These are phyloP conservation scores for Parazoanthus swiftii DNA, from an alignment of 92 coral and sea anemone species.

Conservation along the genomic window DNA sequence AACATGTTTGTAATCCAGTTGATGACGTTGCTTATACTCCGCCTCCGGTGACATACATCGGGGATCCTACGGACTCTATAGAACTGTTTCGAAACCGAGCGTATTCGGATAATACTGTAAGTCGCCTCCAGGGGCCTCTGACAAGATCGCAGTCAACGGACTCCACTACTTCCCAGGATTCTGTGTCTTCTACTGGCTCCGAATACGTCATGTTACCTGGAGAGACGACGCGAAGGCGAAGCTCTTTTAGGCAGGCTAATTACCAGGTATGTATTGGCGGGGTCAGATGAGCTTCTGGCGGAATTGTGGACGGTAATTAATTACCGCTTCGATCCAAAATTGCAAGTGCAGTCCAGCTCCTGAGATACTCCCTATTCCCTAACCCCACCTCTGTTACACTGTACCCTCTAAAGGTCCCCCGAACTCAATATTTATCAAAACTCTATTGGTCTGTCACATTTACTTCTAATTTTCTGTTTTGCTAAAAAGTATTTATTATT, in stretches of 20 bases:
- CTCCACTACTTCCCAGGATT: constrained; percentile 48
- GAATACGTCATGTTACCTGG: constrained; percentile 68
- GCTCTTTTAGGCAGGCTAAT: constrained; percentile 58
- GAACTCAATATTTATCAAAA: neutral
- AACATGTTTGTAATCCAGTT: neutral
- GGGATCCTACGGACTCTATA: constrained; percentile 56
- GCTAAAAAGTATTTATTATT: too few relatives aligned
- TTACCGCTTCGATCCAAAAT: neutral
- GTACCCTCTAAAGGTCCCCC: neutral
- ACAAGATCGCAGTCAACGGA: constrained; percentile 36
- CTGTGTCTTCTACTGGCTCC: constrained; percentile 43
- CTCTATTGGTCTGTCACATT: too few relatives aligned
- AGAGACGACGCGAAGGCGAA: constrained; percentile 54
- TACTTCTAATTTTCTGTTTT: too few relatives aligned
- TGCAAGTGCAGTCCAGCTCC: neutral
- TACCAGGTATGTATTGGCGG: constrained; percentile 42
- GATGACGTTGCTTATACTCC: constrained; percentile 23
- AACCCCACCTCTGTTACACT: neutral
- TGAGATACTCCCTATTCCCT: neutral
- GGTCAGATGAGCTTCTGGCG: neutral
- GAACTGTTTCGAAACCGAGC: constrained; percentile 12
- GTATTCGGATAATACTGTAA: neutral
- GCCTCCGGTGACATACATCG: constrained; percentile 46
- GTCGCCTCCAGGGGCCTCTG: neutral
- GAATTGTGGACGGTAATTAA: neutral